Percentiles rank a stretch among this genome's conserved stretches.
These are phyloP conservation scores for Drosophila leonis DNA, from an alignment of 2,888 invertebrate genomes.

Conservation along the genomic window DNA sequence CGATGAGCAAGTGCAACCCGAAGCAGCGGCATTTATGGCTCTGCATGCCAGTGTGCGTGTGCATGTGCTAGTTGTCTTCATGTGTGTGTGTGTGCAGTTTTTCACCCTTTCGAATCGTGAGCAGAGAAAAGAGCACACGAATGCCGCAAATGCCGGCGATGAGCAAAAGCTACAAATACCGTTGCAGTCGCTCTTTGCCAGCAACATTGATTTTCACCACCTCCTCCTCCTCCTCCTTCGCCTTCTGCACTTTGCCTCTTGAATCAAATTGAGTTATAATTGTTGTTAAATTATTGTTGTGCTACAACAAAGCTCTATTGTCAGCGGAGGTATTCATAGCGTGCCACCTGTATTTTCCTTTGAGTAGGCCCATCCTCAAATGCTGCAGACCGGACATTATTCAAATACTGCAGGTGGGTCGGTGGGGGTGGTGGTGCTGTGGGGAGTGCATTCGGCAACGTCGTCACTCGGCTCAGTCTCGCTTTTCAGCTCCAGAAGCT, in stretches of 20 bases:
- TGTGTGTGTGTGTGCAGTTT: slow-evolving; percentile 44
- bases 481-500: slow-evolving; percentile 47
- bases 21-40: slow-evolving; percentile 48
- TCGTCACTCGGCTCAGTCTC: slow-evolving; percentile 47
- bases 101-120: slow-evolving; percentile 62
- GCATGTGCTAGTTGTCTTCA: slow-evolving; percentile 26
- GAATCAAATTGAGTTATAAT: slow-evolving; percentile 21
- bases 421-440: neutral
- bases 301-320: slow-evolving; percentile 18
- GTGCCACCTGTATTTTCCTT: neutral
- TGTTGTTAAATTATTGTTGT: slow-evolving; percentile 35
- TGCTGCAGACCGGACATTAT: neutral
- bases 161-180: slow-evolving; percentile 43
- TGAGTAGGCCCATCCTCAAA: neutral
- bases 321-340: slow-evolving; percentile 1
- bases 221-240: slow-evolving; percentile 3
- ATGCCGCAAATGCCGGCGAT: slow-evolving; percentile 53
- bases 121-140: slow-evolving; percentile 55
- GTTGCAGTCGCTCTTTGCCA: slow-evolving; percentile 47
- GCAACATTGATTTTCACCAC: slow-evolving; percentile 62
- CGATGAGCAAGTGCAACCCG: slow-evolving; percentile 67
- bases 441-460: slow-evolving; percentile 60
- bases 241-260: neutral
- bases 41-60: slow-evolving; percentile 17
- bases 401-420: slow-evolving; percentile 11